Base-by-base conservation (phyloP, 53 echinoderm and acorn worm genomes). In the Glandiceps talaboti region DNA sequence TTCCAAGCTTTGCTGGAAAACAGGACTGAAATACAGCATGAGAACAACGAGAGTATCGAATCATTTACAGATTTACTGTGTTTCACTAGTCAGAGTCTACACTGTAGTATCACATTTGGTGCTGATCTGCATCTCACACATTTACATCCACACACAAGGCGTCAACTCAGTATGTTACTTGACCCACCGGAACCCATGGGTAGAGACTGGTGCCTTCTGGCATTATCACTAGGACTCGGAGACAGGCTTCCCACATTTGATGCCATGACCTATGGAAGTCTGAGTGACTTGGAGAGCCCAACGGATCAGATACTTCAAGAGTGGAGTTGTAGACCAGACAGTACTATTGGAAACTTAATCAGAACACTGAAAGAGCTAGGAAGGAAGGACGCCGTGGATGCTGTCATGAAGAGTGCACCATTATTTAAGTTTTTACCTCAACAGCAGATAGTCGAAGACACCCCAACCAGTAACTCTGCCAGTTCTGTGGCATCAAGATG, bases 101-200 rank as follows among this genome's bases (percentile, higher is more conserved):
- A 93, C 72, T 83, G 86, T 29, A 92, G 86, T 74, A 88, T 91
- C 12, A 87, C 92, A 28, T 84, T 89, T 0, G 97, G 97, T 14
- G 86, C 92, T 32, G 85, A 90, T 33, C 82, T 96, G 72, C 92
- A 89, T 74, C 72, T 96, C 64, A 79, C 86, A 0, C 93, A 96
- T 74, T 85, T 96, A 73, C 97, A 93, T 27, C 75, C 85, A 74
- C 85, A 93, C 79, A 92, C 92, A 31, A 83, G 92, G 29, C 76
- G 97, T 31, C 97, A 96, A 77, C 80, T 96, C 45, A 92, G 92
- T 75, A 90, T 90, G 97, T 82, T 96, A 31, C 89, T 96, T 31
- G 97, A 96, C 84, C 97, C 97, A 0, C 97, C 97, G 10, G 97
- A 96, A 76, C 97, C 97, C 29, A 93, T 96, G 89, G 97, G 97